Evolutionary conservation across 1,140 invertebrate genomes (phyloP).

Genomic region (Fopius arisanus): DNA sequence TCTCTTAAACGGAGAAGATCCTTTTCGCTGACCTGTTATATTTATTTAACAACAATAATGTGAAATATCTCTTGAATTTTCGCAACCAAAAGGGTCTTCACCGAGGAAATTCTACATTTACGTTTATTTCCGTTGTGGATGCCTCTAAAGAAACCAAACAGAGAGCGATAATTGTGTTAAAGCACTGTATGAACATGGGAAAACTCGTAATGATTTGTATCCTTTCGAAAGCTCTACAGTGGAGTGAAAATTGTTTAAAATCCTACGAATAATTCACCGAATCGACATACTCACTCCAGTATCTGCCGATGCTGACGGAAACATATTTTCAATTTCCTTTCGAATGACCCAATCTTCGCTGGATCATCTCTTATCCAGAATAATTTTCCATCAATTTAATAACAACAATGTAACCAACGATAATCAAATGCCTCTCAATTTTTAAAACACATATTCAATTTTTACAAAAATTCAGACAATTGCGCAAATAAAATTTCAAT

Average conservation of each 20-base stretch:
- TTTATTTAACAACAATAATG: too few relatives aligned
- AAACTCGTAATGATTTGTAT: constrained; percentile 44
- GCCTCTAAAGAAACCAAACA: constrained; percentile 54
- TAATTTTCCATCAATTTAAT: neutral
- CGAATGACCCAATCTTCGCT: neutral
- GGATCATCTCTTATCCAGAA: neutral
- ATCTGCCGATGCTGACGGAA: constrained; percentile 38
- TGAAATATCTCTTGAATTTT: too few relatives aligned
- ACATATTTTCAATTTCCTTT: constrained; percentile 30
- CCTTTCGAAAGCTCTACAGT: constrained; percentile 42
- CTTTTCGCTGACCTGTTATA: neutral
- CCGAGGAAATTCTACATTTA: constrained; percentile 29
- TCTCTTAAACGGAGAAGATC: neutral
- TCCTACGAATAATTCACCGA: neutral
- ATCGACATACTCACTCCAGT: constrained; percentile 24
- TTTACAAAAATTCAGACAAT: too few relatives aligned
- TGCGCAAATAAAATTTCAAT: too few relatives aligned
- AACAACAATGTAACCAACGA: too few relatives aligned
- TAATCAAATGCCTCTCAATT: too few relatives aligned
- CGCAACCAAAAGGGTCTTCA: neutral
- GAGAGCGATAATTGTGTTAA: constrained; percentile 47
- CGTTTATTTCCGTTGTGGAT: constrained; percentile 42
- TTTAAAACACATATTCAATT: too few relatives aligned
- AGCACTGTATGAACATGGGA: constrained; percentile 52
- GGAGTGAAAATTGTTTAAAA: neutral